A percentile compares a stretch with the other conserved stretches of the same genome.
Conservation (phyloP, 1,140 invertebrate genomes). For the Nasonia vitripennis region DNA sequence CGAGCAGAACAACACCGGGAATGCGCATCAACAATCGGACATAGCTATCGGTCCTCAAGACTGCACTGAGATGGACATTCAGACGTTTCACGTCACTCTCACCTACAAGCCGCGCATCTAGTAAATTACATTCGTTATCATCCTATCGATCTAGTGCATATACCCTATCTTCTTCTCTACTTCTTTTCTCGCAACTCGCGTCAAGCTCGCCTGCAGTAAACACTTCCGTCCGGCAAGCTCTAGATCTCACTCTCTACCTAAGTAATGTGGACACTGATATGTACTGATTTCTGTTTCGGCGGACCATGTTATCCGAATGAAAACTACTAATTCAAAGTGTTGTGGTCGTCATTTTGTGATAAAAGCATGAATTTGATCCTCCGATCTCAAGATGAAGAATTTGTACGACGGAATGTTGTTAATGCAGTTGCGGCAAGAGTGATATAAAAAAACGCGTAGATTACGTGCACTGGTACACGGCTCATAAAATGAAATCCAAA, state of each 20-base stretch:
- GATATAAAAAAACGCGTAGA: constrained; percentile 12
- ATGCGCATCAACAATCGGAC: constrained; percentile 57
- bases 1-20: constrained; percentile 56
- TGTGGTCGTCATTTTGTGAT: neutral
- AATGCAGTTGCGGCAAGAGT: neutral
- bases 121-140: constrained; percentile 15
- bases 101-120: constrained; percentile 82
- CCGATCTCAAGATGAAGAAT: constrained; percentile 9
- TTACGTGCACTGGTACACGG: neutral
- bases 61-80: constrained; percentile 78
- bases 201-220: neutral
- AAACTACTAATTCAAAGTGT: neutral
- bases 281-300: neutral
- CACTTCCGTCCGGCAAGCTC: constrained; percentile 30
- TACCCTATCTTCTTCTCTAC: neutral
- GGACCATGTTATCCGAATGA: neutral
- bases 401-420: constrained; percentile 30
- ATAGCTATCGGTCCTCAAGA: constrained; percentile 69
- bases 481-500: constrained; percentile 40
- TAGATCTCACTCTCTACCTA: neutral
- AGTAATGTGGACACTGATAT: neutral
- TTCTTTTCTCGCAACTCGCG: neutral
- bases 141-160: neutral
- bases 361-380: neutral
- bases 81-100: constrained; percentile 80